Evolutionary conservation across 2,113 vertebrate species (phyloP).

Genomic region (Dissostichus mawsoni): DNA sequence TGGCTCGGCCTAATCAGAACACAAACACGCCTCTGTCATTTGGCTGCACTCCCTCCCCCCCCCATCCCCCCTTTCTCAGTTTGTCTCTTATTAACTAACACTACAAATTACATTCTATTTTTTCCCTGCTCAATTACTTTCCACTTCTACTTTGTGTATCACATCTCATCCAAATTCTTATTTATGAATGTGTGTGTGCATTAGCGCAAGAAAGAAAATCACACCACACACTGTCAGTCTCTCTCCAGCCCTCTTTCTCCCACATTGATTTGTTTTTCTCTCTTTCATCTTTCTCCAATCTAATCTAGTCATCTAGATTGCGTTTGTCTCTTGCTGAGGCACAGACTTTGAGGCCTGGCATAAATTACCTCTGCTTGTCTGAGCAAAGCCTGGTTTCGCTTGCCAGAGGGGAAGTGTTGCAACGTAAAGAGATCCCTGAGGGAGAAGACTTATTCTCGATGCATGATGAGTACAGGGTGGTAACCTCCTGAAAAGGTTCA

Average conservation of each 20-base stretch:
- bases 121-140: conserved; percentile 33
- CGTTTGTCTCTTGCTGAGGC: conserved; percentile 47
- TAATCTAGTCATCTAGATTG: conserved; percentile 59
- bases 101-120: conserved; percentile 45
- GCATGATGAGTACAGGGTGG: conserved; percentile 13
- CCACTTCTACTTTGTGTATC: conserved; percentile 1
- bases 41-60: conserved; percentile 70
- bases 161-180: not conserved
- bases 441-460: conserved; percentile 32
- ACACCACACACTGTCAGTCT: conserved; percentile 10
- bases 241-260: conserved; percentile 13
- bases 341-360: conserved; percentile 42
- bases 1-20: conserved; percentile 81
- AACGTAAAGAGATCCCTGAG: conserved; percentile 40
- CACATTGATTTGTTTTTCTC: conserved; percentile 40
- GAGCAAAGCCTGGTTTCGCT: conserved; percentile 59
- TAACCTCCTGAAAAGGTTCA: conserved; percentile 22
- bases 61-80: conserved; percentile 32
- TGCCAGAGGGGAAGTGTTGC: conserved; percentile 36
- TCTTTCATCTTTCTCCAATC: conserved; percentile 48
- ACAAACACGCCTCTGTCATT: conserved; percentile 86
- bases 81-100: conserved; percentile 58
- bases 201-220: conserved; percentile 10
- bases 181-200: not conserved
- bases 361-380: conserved; percentile 63